Base-by-base conservation (phyloP, 2,888 invertebrate genomes). In the Eubasilissa splendida region DNA sequence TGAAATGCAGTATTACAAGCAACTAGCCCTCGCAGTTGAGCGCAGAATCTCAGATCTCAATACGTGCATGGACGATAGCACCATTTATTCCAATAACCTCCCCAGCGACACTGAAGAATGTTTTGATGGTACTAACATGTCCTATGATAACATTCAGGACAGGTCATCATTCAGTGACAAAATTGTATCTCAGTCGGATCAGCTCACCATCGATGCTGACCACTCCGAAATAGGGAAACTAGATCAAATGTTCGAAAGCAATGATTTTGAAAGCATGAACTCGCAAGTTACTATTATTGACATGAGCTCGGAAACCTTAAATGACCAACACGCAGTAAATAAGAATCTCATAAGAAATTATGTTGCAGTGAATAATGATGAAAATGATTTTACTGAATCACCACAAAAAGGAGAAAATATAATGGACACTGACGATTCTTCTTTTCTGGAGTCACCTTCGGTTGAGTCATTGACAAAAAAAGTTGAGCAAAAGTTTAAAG, bases 1-100 rank as follows among this genome's bases (percentile, higher is more conserved):
- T 85, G 93, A 95, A 88, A 93, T 95, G 91, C 91, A 91, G 85
- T 91, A 91, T 84, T 94, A 94, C 86, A 93, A 92, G 86, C 88
- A 93, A 70, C 88, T 94, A 80, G 95, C 95, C 0, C 88, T 93
- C 80, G 91, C 92, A 85, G 89, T 93, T 5, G 95, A 95, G 86
- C 90, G 91, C 85, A 89, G 91, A 75, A 88, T 93, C 81, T 85
- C 86, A 7, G 87, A 89, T 77, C 87, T 91, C 1, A 87, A 88
- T 84, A 88, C 90, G 0, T 88, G 89, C 81, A 84, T 89, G 82
- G 84, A 84, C 33, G 85, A 85, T 76, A 84, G 86, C 58, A 82
- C 76, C 31, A 84, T 77, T 74, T 85, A 80, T 70, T 82, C 80
- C 60, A 83, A 80, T 70, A 83, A 76, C 59, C 76, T 70, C n/a